These are phyloP conservation scores for Sminthurides aquaticus DNA, from an alignment of 2,888 invertebrate species.

Conservation along the genomic window DNA sequence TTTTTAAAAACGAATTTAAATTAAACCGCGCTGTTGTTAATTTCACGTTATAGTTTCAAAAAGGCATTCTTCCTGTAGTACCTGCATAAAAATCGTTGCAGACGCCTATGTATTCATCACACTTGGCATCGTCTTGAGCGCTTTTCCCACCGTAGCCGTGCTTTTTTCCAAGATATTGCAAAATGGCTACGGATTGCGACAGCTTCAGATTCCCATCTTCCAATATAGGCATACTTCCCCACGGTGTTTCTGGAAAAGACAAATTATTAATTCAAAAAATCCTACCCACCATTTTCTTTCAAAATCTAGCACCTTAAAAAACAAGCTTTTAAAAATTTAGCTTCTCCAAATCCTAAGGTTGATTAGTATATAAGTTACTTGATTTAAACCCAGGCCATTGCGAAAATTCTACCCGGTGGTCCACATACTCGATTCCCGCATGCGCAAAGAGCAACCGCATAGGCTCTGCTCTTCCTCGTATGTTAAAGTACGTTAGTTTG, in stretches of 20 bases:
- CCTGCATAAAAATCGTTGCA: neutral
- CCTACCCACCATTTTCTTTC: too few relatives aligned
- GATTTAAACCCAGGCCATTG: neutral
- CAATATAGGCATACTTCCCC: constrained; percentile 19
- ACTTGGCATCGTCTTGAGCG: neutral
- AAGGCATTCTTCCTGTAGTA: too few relatives aligned
- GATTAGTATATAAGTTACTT: neutral
- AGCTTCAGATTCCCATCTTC: constrained; percentile 10
- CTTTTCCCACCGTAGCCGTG: constrained; percentile 4
- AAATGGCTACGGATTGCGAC: constrained; percentile 16
- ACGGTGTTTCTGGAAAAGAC: constrained; percentile 7
- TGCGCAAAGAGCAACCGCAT: neutral
- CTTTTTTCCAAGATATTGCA: constrained; percentile 15
- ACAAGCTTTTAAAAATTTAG: too few relatives aligned
- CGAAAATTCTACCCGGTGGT: neutral
- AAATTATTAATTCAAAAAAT: too few relatives aligned
- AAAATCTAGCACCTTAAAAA: too few relatives aligned
- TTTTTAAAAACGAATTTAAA: too few relatives aligned
- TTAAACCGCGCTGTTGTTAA: too few relatives aligned
- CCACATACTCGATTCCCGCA: neutral
- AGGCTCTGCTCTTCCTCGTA: neutral
- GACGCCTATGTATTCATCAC: constrained; percentile 3
- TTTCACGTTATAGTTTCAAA: too few relatives aligned
- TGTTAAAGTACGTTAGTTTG: neutral
- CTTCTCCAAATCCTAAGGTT: too few relatives aligned